Evolutionary conservation across 1,140 invertebrate species (phyloP).

Genomic region (Fopius arisanus): DNA sequence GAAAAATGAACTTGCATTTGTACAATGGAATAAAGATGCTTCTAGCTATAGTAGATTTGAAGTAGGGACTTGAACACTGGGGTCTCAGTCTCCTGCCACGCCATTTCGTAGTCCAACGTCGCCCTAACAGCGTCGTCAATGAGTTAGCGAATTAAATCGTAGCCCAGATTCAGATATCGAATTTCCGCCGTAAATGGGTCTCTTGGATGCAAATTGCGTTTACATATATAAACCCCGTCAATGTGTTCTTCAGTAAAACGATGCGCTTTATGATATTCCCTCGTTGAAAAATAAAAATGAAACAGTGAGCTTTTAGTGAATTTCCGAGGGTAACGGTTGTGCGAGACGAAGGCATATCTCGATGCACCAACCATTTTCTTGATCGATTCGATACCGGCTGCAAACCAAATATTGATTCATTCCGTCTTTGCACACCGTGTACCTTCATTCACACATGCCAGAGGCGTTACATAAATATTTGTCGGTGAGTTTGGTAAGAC

Average conservation of each 20-base stretch:
- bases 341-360: no score
- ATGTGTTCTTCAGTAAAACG: no score
- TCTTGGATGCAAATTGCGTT: background rate
- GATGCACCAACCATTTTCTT: no score
- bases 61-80: slow-evolving; percentile 17
- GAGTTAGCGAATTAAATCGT: slow-evolving; percentile 33
- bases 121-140: slow-evolving; percentile 22
- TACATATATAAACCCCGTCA: background rate
- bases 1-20: background rate
- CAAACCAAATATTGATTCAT: background rate
- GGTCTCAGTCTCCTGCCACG: slow-evolving; percentile 24
- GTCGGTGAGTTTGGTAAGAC: background rate
- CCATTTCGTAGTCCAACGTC: slow-evolving; percentile 38
- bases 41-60: background rate
- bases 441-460: background rate
- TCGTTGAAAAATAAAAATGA: no score
- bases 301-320: no score
- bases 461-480: background rate
- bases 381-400: background rate
- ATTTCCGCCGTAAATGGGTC: slow-evolving; percentile 18
- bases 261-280: no score
- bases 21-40: background rate
- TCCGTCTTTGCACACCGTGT: background rate
- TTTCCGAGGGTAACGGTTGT: no score
- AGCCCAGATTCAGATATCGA: slow-evolving; percentile 19